Evolutionary conservation across 2,888 invertebrate genomes (phyloP).

Genomic region (Torymus auratus): DNA sequence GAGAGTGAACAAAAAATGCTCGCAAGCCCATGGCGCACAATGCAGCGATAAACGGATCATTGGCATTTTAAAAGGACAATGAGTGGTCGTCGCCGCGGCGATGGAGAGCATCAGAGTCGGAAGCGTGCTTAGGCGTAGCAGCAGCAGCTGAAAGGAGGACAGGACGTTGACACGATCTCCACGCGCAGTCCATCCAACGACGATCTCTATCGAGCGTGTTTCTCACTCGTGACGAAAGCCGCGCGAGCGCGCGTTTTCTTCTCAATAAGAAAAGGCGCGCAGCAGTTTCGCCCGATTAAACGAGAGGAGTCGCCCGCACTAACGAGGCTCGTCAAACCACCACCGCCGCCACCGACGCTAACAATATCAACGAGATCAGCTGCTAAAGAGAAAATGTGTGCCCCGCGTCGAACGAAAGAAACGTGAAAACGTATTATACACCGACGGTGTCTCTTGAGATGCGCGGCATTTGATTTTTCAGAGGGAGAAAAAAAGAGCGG

Average conservation of each 20-base stretch:
- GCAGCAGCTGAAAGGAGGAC: slow-evolving; percentile 30
- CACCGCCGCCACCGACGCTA: not conserved
- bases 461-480: not conserved
- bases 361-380: too few species aligned
- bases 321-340: not conserved
- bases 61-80: slow-evolving; percentile 26
- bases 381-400: too few species aligned
- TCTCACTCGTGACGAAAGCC: slow-evolving; percentile 17
- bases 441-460: too few species aligned
- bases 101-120: slow-evolving; percentile 3
- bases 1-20: too few species aligned
- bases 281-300: slow-evolving; percentile 16
- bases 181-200: not conserved
- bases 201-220: slow-evolving; percentile 25
- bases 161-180: slow-evolving; percentile 48
- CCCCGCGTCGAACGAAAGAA: too few species aligned
- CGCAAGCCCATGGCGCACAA: not conserved
- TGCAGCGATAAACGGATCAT: slow-evolving; percentile 12
- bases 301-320: not conserved
- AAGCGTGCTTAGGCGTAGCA: not conserved
- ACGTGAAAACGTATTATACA: too few species aligned
- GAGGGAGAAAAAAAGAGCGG: not conserved
- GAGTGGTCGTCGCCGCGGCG: not conserved
- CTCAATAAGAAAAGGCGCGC: slow-evolving; percentile 3
- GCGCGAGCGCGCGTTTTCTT: not conserved